Evolutionary conservation across 2,113 vertebrate species (phyloP), one percentile per base, ranked within the genome.

Genomic region (Delphinapterus leucas): DNA sequence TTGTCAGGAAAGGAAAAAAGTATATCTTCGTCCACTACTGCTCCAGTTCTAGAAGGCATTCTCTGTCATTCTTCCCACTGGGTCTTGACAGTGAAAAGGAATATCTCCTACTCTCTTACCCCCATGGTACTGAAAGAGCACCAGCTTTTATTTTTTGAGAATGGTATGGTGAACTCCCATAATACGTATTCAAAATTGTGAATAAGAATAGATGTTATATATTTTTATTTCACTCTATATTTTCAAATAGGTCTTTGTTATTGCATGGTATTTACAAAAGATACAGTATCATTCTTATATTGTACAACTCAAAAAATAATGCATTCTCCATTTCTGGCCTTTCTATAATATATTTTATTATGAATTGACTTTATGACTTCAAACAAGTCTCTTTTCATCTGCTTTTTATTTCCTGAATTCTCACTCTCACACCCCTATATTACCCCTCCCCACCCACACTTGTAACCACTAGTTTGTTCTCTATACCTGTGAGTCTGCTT

Each of bases 301-400:
- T 74, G 81, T 17, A 71, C 82, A 98, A 82, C 0, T 13, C 70
- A 70, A 68, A 95, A n/a, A 1, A 44, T 55, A 58, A 92, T 93
- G 20, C 41, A 74, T 26, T 65, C 25, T 84, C 10, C 0, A 60
- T 90, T 41, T 89, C 25, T 55, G 44, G 5, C 1, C 87, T 65
- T 25, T 4, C 41, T 33, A 71, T 60, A 82, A 31, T 41, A 61
- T 2, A 96, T 95, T 53, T 68, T n/a, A 70, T 85, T 87, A 84
- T 95, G 91, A 97, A 95, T 79, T 38, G 36, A 23, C 65, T 96
- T 80, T 41, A 55, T 71, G 20, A 92, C 92, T 96, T 83, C 3
- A 97, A 97, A 93, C 31, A 97, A 38, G 77, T 94, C 21, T 74
- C 6, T 74, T 92, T 97, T 97, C 73, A 53, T 53, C 53, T 53